Evolutionary conservation across 2,888 invertebrate genomes (phyloP).

Genomic region (Anthrax anthrax): DNA sequence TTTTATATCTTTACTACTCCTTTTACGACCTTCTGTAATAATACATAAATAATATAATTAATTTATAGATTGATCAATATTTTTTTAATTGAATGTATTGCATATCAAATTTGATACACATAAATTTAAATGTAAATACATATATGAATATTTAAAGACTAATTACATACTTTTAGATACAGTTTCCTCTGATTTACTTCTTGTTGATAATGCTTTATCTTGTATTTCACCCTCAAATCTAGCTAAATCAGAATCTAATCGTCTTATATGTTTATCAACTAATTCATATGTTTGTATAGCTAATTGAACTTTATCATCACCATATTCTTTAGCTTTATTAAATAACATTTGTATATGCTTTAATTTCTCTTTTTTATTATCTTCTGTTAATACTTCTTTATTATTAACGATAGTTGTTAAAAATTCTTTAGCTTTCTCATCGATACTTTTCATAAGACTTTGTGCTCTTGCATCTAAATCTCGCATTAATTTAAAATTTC

Average conservation of each 20-base stretch:
- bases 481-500: constrained; percentile 91
- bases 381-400: constrained; percentile 32
- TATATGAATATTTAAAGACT: neutral
- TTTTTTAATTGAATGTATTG: too few relatives aligned
- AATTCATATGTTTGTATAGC: constrained; percentile 97
- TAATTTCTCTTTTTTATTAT: constrained; percentile 70
- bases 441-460: constrained; percentile 80
- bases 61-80: too few relatives aligned
- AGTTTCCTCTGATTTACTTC: constrained; percentile 50
- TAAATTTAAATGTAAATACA: neutral
- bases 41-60: too few relatives aligned
- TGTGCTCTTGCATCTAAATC: constrained; percentile 88
- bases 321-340: constrained; percentile 88
- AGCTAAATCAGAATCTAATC: constrained; percentile 89
- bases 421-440: constrained; percentile 45
- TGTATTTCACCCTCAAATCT: constrained; percentile 94
- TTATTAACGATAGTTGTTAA: constrained; percentile 28
- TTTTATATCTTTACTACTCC: constrained; percentile 47
- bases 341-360: constrained; percentile 76
- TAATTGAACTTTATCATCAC: constrained; percentile 93
- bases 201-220: constrained; percentile 73
- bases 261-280: constrained; percentile 93
- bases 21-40: constrained; percentile 50
- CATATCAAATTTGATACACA: too few relatives aligned
- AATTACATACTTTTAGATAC: constrained; percentile 41